phyloP scores from a whole-genome alignment of 2,797 vertebrate genomes.

The Manis pentadactyla region DNA sequence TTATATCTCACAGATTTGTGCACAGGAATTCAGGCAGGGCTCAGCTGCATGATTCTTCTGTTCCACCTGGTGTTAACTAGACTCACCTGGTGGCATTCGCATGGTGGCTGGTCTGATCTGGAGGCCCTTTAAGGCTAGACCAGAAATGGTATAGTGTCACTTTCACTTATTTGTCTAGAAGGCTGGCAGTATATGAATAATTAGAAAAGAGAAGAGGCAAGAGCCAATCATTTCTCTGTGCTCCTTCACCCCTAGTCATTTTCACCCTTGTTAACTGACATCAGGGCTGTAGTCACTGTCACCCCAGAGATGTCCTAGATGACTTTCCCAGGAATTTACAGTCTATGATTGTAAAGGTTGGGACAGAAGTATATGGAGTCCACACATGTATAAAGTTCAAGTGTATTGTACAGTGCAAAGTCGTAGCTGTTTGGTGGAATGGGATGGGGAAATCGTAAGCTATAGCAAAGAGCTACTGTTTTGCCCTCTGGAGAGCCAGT shows the following conservation, averaged over 20 bases:
- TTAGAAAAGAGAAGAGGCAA: not conserved
- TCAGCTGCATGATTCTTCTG: not conserved
- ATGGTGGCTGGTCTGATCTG: not conserved
- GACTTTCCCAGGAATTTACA: not conserved
- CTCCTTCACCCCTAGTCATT: not conserved
- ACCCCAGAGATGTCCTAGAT: not conserved
- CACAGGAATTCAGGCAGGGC: not conserved
- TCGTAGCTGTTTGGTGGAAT: not conserved
- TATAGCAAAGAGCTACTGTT: not conserved
- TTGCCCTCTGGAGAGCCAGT: not conserved
- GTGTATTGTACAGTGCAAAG: not conserved
- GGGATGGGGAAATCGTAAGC: not conserved
- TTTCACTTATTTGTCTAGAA: not conserved
- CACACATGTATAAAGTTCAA: not conserved
- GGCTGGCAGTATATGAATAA: not conserved
- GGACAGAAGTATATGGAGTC: not conserved
- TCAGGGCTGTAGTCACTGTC: not conserved
- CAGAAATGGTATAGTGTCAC: not conserved
- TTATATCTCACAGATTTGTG: not conserved
- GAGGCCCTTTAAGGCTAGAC: not conserved
- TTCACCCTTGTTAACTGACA: not conserved
- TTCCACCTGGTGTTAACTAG: not conserved
- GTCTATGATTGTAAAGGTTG: not conserved
- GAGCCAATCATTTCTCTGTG: not conserved
- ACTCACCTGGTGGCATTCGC: not conserved